Conservation (phyloP, 2,113 vertebrate species). For the Notarius lentiginosus region DNA sequence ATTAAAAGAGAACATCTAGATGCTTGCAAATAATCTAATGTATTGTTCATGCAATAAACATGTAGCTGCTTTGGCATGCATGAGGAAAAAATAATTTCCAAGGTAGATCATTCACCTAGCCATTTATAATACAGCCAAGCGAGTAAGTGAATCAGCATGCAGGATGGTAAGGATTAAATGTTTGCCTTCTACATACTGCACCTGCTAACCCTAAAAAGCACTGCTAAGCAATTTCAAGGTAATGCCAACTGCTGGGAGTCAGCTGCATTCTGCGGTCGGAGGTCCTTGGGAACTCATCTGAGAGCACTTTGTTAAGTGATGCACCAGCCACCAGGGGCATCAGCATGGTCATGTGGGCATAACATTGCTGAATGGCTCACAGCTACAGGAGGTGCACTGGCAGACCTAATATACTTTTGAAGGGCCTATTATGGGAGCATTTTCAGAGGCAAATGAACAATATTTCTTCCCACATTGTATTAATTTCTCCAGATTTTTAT, state of each 20-base stretch:
- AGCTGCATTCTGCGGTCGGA: conserved; percentile 12
- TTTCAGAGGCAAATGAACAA: neutral
- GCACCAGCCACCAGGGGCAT: conserved; percentile 11
- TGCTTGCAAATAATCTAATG: conserved; percentile 18
- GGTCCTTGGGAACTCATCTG: conserved; percentile 16
- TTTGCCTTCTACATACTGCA: neutral
- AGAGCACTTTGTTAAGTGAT: conserved; percentile 26
- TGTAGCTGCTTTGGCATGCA: conserved; percentile 3
- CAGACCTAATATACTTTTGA: neutral
- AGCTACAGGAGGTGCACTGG: neutral
- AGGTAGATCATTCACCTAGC: neutral
- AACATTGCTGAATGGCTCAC: conserved; percentile 1
- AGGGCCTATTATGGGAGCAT: neutral
- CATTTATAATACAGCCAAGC: conserved; percentile 1
- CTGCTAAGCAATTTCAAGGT: conserved; percentile 11
- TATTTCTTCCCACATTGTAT: neutral
- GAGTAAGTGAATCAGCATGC: neutral
- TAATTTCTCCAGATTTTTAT: neutral
- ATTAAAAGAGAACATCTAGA: neutral
- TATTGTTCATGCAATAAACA: conserved; percentile 1
- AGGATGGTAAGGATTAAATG: neutral
- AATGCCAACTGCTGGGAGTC: conserved; percentile 15
- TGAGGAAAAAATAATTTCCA: neutral
- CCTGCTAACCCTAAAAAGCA: conserved; percentile 9
- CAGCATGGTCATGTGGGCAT: conserved; percentile 11